Evolutionary conservation across 2,113 vertebrate genomes (phyloP), one percentile per base, ranked within the genome.

Genomic region (Plectropomus leopardus): DNA sequence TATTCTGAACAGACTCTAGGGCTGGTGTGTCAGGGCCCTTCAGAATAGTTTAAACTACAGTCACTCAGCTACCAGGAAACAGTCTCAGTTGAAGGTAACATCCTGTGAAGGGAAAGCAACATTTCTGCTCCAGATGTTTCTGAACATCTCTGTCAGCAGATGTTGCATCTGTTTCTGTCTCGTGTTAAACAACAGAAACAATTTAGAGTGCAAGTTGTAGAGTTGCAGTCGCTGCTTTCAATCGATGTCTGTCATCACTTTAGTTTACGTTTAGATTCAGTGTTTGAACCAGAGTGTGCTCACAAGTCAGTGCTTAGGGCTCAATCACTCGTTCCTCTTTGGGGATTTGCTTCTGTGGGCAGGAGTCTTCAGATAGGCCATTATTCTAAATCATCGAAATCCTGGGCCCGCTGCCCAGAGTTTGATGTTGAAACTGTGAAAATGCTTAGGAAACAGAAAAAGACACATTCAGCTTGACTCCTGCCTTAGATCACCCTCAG

Each of bases 321-420:
- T 40, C 36, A 40, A 40, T 40, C 10, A 40, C 8, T 40, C 36
- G 11, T 40, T 40, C 11, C 36, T 40, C 36, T 40, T 9, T 7
- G 36, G 36, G 36, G 36, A 40, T 40, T 40, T 40, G 36, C 3
- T 40, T 40, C 9, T 40, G 8, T 40, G n/a, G n/a, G n/a, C n/a
- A n/a, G n/a, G n/a, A 26, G 19, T 73, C 40, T 50, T 70, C 15
- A 72, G 32, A 65, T 72, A 8, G 34, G 55, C 71, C 47, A 63
- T 54, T 73, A 66, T 71, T 63, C 36, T 57, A 36, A 74, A 82
- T 86, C 36, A 81, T 67, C 24, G 23, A 53, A 77, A 57, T 23
- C 16, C 0, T 58, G 79, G 78, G 83, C 78, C 36, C 5, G 1
- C n/a, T 54, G 72, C 75, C 72, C 48, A 23, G 50, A 69, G 67